These are phyloP conservation scores for Tanaodytes sp. DNA, from an alignment of 2,888 invertebrate species.

Conservation along the genomic window DNA sequence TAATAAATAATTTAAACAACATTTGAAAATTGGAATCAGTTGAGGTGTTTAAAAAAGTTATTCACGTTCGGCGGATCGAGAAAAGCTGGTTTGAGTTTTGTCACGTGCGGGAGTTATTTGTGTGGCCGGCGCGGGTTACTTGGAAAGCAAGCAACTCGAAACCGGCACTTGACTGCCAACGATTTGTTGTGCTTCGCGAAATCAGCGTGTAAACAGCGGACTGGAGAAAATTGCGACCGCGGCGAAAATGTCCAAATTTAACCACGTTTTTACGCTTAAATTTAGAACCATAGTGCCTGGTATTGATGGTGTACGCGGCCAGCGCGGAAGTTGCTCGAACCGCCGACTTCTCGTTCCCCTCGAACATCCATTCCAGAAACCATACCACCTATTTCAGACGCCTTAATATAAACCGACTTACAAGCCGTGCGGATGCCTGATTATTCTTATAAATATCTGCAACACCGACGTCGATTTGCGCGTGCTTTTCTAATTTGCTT, in stretches of 20 bases:
- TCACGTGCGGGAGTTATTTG: conserved; percentile 46
- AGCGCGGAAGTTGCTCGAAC: conserved; percentile 9
- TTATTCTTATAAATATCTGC: conserved; percentile 45
- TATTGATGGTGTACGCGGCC: conserved; percentile 12
- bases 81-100: conserved; percentile 31
- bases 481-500: too few relatives aligned
- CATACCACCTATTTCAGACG: conserved; percentile 27
- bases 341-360: conserved; percentile 15
- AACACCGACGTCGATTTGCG: too few relatives aligned
- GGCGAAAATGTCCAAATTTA: conserved; percentile 32
- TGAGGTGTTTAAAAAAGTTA: too few relatives aligned
- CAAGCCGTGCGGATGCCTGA: conserved; percentile 44
- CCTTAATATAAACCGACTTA: conserved; percentile 39
- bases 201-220: conserved; percentile 41
- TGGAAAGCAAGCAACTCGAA: conserved; percentile 34
- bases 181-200: conserved; percentile 43
- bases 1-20: too few relatives aligned
- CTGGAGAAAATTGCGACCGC: conserved; percentile 19
- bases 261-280: conserved; percentile 27
- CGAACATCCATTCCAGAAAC: conserved; percentile 41
- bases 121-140: conserved; percentile 14
- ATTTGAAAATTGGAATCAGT: too few relatives aligned
- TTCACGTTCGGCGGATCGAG: conserved; percentile 27
- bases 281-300: conserved; percentile 28
- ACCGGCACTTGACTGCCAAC: conserved; percentile 33